Percentiles rank a stretch among this genome's conserved stretches.
Evolutionary conservation across 2,797 vertebrate genomes (phyloP).

Genomic region (Siniperca obscura): DNA sequence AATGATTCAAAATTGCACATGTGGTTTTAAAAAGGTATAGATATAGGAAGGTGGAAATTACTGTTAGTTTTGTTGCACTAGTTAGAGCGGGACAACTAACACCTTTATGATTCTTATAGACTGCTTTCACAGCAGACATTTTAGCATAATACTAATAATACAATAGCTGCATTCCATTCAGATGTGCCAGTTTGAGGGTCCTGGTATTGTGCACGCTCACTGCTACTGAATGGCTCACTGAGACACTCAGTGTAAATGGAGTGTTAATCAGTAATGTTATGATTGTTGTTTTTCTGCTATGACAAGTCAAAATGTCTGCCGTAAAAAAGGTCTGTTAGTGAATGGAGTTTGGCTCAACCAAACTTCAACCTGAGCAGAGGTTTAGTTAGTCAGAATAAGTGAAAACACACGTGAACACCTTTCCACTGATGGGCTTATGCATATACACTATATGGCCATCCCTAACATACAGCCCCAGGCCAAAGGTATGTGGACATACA

Average conservation of each 20-base stretch:
- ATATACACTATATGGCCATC: neutral
- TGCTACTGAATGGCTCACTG: neutral
- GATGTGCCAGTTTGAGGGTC: neutral
- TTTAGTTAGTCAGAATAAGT: neutral
- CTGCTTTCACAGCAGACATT: neutral
- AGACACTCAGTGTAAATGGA: neutral
- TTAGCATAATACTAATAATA: conserved; percentile 9
- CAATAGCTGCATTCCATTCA: neutral
- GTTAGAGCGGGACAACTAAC: too few species aligned
- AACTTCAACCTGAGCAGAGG: neutral
- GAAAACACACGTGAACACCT: neutral
- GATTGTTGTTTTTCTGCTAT: neutral
- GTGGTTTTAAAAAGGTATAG: neutral
- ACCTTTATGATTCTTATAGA: neutral
- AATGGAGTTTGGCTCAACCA: neutral
- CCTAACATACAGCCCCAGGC: neutral
- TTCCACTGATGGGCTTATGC: neutral
- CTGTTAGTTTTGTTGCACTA: neutral
- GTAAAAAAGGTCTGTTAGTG: neutral
- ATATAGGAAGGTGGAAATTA: neutral
- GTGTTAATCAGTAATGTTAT: neutral
- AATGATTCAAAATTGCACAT: neutral
- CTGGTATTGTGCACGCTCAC: neutral
- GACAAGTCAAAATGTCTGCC: neutral
- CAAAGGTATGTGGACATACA: neutral